Percentiles rank a stretch among this genome's conserved stretches.
Evolutionary conservation across 2,113 vertebrate genomes (phyloP).

Genomic region (Hypanus sabinus): DNA sequence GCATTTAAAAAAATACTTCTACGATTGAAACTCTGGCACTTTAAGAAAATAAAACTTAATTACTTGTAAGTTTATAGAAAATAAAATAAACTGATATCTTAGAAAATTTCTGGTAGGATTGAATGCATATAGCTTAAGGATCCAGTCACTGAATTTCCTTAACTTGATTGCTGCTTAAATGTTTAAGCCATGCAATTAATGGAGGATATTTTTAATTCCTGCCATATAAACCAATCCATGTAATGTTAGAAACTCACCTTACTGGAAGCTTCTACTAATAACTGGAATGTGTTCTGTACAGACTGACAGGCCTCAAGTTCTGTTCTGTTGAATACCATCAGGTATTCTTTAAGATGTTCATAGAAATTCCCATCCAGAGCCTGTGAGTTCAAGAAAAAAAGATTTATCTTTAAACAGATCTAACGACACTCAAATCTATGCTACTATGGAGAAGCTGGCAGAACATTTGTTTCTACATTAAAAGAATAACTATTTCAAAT

Average conservation of each 20-base stretch:
- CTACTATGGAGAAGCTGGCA: background rate
- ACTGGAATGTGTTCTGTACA: slow-evolving; percentile 90
- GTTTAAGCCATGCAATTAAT: background rate
- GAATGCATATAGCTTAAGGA: background rate
- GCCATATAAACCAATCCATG: background rate
- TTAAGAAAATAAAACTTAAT: background rate
- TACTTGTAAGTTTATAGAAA: background rate
- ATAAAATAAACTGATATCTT: background rate
- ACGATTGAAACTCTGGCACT: background rate
- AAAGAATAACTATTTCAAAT: background rate
- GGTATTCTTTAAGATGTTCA: slow-evolving; percentile 85
- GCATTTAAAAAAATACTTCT: background rate
- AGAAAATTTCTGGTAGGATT: background rate
- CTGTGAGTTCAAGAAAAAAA: slow-evolving; percentile 47
- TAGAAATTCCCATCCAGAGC: slow-evolving; percentile 86
- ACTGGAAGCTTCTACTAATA: slow-evolving; percentile 88
- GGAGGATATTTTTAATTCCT: background rate
- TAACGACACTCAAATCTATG: background rate
- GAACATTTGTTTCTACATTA: background rate
- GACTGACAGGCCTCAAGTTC: slow-evolving; percentile 89
- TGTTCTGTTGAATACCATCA: slow-evolving; percentile 85
- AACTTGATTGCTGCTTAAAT: background rate
- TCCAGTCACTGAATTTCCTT: background rate
- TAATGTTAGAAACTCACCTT: slow-evolving; percentile 63
- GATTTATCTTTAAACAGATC: background rate